Evolutionary conservation across 2,888 invertebrate species (phyloP), one percentile per base, ranked within the genome.

Genomic region (Meganola albula): DNA sequence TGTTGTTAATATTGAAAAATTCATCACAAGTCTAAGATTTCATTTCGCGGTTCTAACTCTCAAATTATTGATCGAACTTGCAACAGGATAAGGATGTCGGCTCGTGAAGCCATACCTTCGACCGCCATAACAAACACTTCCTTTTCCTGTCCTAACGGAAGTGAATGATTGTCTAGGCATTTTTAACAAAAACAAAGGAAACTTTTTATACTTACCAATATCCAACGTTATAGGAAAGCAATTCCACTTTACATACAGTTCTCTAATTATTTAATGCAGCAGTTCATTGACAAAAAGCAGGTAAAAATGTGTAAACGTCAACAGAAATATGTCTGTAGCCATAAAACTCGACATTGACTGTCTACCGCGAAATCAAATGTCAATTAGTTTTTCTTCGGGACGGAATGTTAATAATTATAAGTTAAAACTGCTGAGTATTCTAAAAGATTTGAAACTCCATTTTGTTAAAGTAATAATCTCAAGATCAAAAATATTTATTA

Each of bases 111-210:
- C 58, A 66, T 66, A 60, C 61, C 51, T 52, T 55, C 41, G 48
- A 70, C 78, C 78, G 82, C 87, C 85, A 86, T 87, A 74, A 63
- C 44, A 61, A 44, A 71, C 74, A 83, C 87, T 89, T 89, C 89
- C 89, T 89, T 87, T 89, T 89, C 89, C 89, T 89, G 88, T 88
- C 68, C 49, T 22, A 62, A 63, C 74, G 75, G 74, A 75, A 74
- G 69, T 75, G 54, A 44, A 42, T 46, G 43, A 40, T 44, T 41
- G 29, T 43, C 33, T 18, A 25, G 25, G 34, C 40, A 46, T 29
- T 27, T 31, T 29, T 9, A 26, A 42, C 10, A 40, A 31, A 24
- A 39, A 31, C 24, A 11, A n/a, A 21, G 12, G 22, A 11, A 27
- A 22, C 41, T 37, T 28, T 12, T 2, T 28, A 7, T 14, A 52